Conservation (phyloP, 1,140 invertebrate species). For the Mylabris phalerata region DNA sequence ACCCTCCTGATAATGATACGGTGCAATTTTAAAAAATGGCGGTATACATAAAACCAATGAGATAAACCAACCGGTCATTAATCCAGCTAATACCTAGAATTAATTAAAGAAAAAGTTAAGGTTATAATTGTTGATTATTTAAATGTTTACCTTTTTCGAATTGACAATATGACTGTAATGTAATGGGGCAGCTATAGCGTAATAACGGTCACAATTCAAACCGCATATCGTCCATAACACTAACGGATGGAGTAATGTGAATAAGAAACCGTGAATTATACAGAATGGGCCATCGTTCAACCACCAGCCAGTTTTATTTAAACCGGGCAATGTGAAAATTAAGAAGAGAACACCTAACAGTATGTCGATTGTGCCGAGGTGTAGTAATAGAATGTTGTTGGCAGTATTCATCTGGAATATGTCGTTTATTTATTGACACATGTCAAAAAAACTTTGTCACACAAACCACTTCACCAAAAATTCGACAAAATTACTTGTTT, state of each 20-base stretch:
- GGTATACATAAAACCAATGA: constrained; percentile 41
- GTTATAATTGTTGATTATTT: too few species aligned
- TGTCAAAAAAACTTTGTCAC: too few species aligned
- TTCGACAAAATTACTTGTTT: too few species aligned
- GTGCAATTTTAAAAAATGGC: constrained; percentile 44
- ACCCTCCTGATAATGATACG: constrained; percentile 49
- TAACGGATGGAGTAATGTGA: constrained; percentile 64
- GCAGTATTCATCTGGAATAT: constrained; percentile 53
- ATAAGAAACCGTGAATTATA: constrained; percentile 55
- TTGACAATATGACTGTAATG: constrained; percentile 68
- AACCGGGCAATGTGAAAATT: constrained; percentile 44
- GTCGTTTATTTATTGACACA: not conserved
- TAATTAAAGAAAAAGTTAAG: too few species aligned
- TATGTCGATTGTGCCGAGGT: constrained; percentile 61
- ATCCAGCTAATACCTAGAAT: constrained; percentile 46
- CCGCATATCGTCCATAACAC: constrained; percentile 74
- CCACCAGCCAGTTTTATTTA: constrained; percentile 43
- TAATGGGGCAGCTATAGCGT: constrained; percentile 68
- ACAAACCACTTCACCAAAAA: too few species aligned
- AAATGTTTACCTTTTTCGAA: constrained; percentile 48
- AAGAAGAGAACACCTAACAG: constrained; percentile 57
- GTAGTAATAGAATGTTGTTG: constrained; percentile 63
- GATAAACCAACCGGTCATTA: constrained; percentile 48
- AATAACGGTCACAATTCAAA: constrained; percentile 70
- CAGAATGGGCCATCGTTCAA: constrained; percentile 49